Base-by-base conservation (phyloP, 2,113 vertebrate genomes). In the Pangasianodon hypophthalmus region DNA sequence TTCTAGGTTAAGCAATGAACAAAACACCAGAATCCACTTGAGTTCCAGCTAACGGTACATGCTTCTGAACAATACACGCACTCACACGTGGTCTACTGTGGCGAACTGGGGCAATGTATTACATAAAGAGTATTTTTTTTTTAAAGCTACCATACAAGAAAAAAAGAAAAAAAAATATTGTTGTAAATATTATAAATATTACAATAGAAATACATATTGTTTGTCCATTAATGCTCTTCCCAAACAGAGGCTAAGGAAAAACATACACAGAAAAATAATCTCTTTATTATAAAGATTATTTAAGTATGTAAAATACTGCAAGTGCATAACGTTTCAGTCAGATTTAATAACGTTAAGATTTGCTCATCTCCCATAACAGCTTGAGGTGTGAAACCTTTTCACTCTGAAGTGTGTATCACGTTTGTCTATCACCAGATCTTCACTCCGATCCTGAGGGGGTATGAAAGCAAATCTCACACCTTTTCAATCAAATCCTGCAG, bases 381-480 rank as follows among this genome's bases (percentile, higher is more conserved):
- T 60, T 32, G 77, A 88, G 83, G 82, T 84, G 75, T 85, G 82
- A 86, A 88, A 62, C 81, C 75, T 62, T 84, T 67, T 83, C 80
- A 71, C 62, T 91, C 44, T 21, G 73, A 81, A 91, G 90, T 54
- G 79, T 77, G 85, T 60, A 69, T 62, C 67, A 41, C n/a, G 88
- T 54, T 89, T 89, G 64, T 89, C 80, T 89, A 84, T 87, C 58
- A 67, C 52, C 21, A 24, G 11, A 85, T 29, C 54, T 14, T 88
- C 62, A 75, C n/a, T 37, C 21, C 24, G 24, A 32, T 81, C 86
- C 73, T 85, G 50, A 85, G 88, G 69, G 84, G 79, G 81, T 81
- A 81, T 83, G 79, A 81, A 90, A 67, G 85, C 88, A 91, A 82
- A 90, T 62, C 84, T 80, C 84, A 54, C 75, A 67, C 64, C 60